phyloP scores from a whole-genome alignment of 2,113 vertebrate species.

The Ceyx melanurus region DNA sequence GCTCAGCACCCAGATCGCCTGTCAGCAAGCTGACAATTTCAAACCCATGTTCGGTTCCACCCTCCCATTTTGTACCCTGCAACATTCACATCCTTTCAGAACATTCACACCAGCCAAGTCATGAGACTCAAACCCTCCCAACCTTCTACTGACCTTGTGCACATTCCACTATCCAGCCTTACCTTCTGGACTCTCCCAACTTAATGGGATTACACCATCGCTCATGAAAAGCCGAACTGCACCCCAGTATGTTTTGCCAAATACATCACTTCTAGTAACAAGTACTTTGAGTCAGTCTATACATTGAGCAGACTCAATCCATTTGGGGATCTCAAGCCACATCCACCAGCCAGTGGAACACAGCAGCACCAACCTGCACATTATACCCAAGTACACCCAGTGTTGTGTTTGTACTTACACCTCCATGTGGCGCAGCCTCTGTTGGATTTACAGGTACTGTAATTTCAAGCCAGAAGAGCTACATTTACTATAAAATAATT shows the following conservation, averaged over 20 bases:
- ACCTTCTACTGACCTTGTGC: accelerated
- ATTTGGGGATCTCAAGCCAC: accelerated
- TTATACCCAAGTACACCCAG: too few species aligned
- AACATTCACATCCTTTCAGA: accelerated
- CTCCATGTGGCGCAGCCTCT: accelerated
- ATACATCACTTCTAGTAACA: accelerated
- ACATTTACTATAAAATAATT: constrained; percentile 82
- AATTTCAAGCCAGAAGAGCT: background rate
- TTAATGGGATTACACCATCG: accelerated
- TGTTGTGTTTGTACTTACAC: background rate
- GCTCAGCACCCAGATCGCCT: accelerated
- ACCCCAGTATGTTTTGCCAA: accelerated
- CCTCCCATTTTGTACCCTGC: accelerated
- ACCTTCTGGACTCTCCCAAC: accelerated
- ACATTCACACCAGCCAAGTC: accelerated
- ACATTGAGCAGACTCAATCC: accelerated
- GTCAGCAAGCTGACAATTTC: accelerated
- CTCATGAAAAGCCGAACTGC: accelerated
- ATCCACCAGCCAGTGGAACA: background rate
- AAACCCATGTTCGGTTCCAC: too few species aligned
- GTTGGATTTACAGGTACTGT: background rate
- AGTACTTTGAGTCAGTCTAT: accelerated
- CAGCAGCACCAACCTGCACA: background rate
- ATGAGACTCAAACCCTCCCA: too few species aligned
- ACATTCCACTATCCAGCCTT: accelerated